Base-by-base conservation (phyloP, 2,113 vertebrate genomes). In the Hiodon tergisus region DNA sequence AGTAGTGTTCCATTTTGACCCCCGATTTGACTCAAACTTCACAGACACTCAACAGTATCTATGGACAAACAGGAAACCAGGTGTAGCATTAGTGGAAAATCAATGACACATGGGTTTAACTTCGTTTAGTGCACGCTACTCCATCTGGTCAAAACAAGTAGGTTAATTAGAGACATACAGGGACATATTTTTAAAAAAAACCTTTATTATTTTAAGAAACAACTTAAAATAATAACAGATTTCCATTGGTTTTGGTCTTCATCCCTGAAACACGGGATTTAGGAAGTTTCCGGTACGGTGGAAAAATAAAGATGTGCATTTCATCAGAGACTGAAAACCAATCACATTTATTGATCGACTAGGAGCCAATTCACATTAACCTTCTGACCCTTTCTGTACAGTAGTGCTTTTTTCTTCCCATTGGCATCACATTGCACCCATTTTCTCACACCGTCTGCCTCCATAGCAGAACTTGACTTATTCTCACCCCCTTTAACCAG, bases 271-370 rank as follows among this genome's bases (percentile, higher is more conserved):
- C 7, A 59, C 14, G 9, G 9, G 14, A 9, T 59, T 3, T 14
- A 11, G 14, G 9, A 59, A 4, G 3, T 9, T 13, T 13, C 8
- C 9, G 58, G 6, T 17, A 5, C 2, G 4, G 13, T 14, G 2
- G 14, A 16, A 72, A 62, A 73, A 51, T 65, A 65, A 73, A 65
- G n/a, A 47, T 3, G 1, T 6, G 3, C 16, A 54, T 54, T 58
- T 68, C 1, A 8, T 68, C 53, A 57, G 63, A 48, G 53, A 55
- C 65, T 75, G 73, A 68, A 75, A 68, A 57, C 68, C 63, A 86
- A 88, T 89, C 87, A 92, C 89, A 91, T 92, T 92, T 92, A 91
- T 90, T 92, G 85, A 89, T 89, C 88, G 80, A 83, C 87, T 83
- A 86, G 81, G 81, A 88, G 82, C 87, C 80, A 86, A 88, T 87